Evolutionary conservation across 2,888 invertebrate species (phyloP).

Genomic region (Lysandra coridon): DNA sequence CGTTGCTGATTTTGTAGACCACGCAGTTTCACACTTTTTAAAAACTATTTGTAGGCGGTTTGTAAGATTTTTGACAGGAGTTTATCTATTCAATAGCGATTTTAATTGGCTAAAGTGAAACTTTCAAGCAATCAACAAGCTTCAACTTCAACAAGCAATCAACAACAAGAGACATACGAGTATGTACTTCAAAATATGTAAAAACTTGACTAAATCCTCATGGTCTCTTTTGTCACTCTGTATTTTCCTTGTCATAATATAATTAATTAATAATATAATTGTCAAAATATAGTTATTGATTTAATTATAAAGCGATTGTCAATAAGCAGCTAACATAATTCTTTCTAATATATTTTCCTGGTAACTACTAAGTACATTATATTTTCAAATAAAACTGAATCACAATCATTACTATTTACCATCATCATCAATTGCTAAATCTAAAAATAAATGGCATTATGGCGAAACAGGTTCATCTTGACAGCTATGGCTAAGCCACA

Average conservation of each 20-base stretch:
- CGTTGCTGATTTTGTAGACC: background rate
- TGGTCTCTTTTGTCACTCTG: too few relatives aligned
- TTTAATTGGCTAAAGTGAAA: too few relatives aligned
- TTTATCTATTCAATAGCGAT: too few relatives aligned
- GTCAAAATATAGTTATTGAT: too few relatives aligned
- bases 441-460: constrained; percentile 29
- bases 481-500: constrained; percentile 30
- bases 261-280: too few relatives aligned
- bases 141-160: too few relatives aligned
- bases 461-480: constrained; percentile 14
- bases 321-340: background rate
- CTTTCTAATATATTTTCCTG: background rate
- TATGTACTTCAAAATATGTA: too few relatives aligned
- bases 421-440: background rate
- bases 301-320: too few relatives aligned
- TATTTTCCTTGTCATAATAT: too few relatives aligned
- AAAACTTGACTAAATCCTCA: too few relatives aligned
- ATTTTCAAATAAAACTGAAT: background rate
- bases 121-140: too few relatives aligned
- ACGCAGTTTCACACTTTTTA: background rate
- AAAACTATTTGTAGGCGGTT: background rate
- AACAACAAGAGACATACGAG: too few relatives aligned
- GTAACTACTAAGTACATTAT: background rate
- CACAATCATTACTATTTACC: background rate
- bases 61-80: background rate